Evolutionary conservation across 2,888 invertebrate species (phyloP), one percentile per base, ranked within the genome.

Genomic region (Lepidocyrtoides sp.): DNA sequence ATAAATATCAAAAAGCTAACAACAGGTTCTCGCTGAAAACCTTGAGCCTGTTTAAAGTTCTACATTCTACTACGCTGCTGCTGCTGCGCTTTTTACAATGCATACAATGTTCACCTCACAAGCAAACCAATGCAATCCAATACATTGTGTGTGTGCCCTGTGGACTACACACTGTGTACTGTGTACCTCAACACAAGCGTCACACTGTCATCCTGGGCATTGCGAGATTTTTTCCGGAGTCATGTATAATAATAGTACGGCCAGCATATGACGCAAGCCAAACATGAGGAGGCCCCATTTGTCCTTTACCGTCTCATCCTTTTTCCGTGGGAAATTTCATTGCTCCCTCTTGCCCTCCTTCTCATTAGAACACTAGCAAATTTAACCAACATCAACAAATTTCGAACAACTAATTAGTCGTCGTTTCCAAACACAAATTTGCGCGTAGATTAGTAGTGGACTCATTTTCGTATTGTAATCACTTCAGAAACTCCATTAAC

Each of bases 261-360:
- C 48, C 48, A 23, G 20, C 12, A n/a, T 41, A 26, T 87, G 87
- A 87, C 87, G 87, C 81, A 60, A 87, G 87, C 44, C 2, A 17
- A 10, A 12, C 5, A 57, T n/a, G 32, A 75, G 36, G 44, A 63
- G 66, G 48, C 44, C 79, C 79, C 51, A 87, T 87, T 87, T 63
- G 87, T 63, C 87, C 29, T 66, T n/a, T 23, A 17, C 32, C 20
- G 79, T 81, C 87, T 87, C 79, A 79, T 44, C 87, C 81, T 79
- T 48, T 87, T 87, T 87, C 81, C 36, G 87, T 79, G 87, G 87
- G 87, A 87, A 87, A 87, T 87, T 87, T 69, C 81, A 87, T 87
- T 87, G 29, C 87, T 87, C 81, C 87, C 63, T 87, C 87, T 87
- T 87, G 87, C 87, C 87, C 87, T 87, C 87, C 72, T 85, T 75